Percentiles rank a stretch among this genome's conserved stretches.
Conservation (phyloP, 1,140 invertebrate genomes). For the Megalopta genalis region DNA sequence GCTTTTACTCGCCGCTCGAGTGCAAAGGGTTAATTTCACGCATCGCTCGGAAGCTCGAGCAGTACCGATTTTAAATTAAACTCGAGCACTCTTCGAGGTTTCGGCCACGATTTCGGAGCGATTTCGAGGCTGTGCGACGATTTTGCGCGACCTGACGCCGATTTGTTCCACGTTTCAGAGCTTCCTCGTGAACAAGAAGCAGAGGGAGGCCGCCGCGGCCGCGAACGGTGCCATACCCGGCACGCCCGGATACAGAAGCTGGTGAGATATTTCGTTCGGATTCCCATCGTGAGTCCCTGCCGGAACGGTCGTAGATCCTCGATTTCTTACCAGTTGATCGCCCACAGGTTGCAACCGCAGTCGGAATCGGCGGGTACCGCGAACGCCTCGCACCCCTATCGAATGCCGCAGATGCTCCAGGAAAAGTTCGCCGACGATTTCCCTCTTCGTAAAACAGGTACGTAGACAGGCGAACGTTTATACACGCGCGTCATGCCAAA, state of each 20-base stretch:
- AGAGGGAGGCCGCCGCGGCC: conserved; percentile 87
- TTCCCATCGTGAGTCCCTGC: background rate
- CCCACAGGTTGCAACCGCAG: conserved; percentile 74
- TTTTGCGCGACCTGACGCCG: no score
- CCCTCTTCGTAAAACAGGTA: conserved; percentile 96
- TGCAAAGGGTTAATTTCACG: no score
- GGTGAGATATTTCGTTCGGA: conserved; percentile 81
- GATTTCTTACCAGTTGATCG: background rate
- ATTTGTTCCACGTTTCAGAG: conserved; percentile 82
- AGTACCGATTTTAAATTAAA: no score
- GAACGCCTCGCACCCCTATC: conserved; percentile 84
- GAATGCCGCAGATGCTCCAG: conserved; percentile 83
- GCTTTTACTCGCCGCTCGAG: no score
- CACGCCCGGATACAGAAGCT: conserved; percentile 88
- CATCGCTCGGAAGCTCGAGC: no score
- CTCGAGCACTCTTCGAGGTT: no score
- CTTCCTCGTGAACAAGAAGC: conserved; percentile 94
- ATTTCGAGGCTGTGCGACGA: no score
- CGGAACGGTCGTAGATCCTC: no score
- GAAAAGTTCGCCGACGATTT: conserved; percentile 86
- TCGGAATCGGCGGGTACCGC: conserved; percentile 77
- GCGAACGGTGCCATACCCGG: conserved; percentile 85
- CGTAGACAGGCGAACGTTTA: conserved; percentile 46
- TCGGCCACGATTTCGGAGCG: no score
- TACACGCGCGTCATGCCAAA: background rate